Conservation (phyloP, 1,140 invertebrate species). For the Panagrolaimus sp. region DNA sequence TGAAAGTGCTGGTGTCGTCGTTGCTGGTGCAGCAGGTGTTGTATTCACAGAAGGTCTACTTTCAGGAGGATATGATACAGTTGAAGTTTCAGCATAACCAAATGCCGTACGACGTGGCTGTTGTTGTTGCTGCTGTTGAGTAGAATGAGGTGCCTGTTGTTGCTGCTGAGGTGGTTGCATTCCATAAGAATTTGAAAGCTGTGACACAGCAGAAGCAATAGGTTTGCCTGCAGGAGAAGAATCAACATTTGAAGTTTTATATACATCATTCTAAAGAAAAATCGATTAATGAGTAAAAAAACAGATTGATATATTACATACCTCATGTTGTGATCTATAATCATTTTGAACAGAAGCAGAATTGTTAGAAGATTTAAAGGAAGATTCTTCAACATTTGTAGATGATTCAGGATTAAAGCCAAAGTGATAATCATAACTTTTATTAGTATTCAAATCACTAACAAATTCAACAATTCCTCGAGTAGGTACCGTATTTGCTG, state of each 20-base stretch:
- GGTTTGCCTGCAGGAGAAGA: neutral
- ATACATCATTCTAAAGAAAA: neutral
- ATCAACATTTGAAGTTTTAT: neutral
- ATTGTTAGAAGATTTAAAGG: no score
- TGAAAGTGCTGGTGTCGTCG: neutral
- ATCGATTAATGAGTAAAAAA: neutral
- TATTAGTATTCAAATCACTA: slow-evolving; percentile 7
- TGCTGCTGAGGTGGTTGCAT: slow-evolving; percentile 9
- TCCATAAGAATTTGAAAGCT: neutral
- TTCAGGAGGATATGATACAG: neutral
- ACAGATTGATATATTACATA: neutral
- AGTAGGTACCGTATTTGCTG: neutral
- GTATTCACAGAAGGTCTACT: neutral
- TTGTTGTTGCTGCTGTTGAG: neutral
- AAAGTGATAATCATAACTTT: neutral
- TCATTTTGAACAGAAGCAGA: no score
- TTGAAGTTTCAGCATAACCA: slow-evolving; percentile 1
- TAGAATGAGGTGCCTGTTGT: neutral
- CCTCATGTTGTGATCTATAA: no score
- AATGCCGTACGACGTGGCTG: neutral
- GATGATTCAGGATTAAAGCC: slow-evolving; percentile 6
- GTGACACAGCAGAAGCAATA: neutral
- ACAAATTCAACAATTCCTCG: slow-evolving; percentile 12
- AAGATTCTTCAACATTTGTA: neutral
- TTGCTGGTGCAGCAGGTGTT: neutral